These are phyloP conservation scores for Drosophila sucinea DNA, from an alignment of 1,140 invertebrate species.

Conservation along the genomic window DNA sequence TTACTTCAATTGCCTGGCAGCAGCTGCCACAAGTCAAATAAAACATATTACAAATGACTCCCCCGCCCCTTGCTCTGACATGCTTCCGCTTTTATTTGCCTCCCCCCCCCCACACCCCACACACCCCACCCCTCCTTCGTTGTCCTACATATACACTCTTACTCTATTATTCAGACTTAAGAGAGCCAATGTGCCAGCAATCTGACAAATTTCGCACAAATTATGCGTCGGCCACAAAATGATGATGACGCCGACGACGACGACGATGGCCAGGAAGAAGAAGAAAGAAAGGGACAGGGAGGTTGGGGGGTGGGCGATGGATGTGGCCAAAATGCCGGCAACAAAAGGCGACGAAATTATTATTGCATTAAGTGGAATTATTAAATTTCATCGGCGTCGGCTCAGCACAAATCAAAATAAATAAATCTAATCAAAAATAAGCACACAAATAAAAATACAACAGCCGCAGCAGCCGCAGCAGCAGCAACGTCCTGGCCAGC, in stretches of 20 bases:
- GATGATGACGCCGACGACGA: constrained; percentile 57
- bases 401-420: constrained; percentile 79
- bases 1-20: constrained; percentile 24
- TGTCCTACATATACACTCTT: neutral
- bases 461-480: constrained; percentile 43
- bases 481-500: constrained; percentile 12
- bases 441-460: constrained; percentile 79
- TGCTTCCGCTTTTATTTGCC: neutral
- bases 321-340: constrained; percentile 55
- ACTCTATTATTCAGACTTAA: constrained; percentile 70
- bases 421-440: constrained; percentile 82
- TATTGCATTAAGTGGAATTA: constrained; percentile 82
- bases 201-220: constrained; percentile 81
- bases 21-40: constrained; percentile 80
- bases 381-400: constrained; percentile 77
- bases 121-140: constrained; percentile 22
- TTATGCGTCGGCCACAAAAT: constrained; percentile 74
- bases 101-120: neutral
- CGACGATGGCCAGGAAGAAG: neutral
- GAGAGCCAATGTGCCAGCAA: constrained; percentile 68
- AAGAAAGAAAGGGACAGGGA: neutral
- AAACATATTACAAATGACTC: constrained; percentile 77
- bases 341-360: constrained; percentile 81
- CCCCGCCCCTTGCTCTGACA: constrained; percentile 10
- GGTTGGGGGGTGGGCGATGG: neutral